Conservation (phyloP, 2,888 invertebrate species). For the Pristionchus fissidentatus region DNA sequence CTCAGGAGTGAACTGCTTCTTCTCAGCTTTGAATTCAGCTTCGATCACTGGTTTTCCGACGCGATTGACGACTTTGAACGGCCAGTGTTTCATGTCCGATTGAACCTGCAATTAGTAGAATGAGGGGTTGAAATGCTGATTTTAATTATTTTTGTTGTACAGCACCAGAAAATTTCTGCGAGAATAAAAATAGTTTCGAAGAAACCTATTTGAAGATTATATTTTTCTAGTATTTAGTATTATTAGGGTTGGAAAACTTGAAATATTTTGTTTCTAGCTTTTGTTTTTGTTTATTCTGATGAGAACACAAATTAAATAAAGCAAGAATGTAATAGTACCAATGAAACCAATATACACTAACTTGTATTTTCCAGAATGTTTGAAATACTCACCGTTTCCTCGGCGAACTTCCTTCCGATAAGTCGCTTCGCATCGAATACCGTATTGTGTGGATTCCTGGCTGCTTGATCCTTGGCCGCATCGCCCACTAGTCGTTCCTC, state of each 20-base stretch:
- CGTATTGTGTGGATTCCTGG: constrained; percentile 77
- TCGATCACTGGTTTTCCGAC: constrained; percentile 76
- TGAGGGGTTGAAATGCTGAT: not conserved
- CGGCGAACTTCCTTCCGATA: constrained; percentile 87
- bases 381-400: constrained; percentile 75
- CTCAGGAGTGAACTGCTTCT: constrained; percentile 42
- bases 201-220: too few species aligned
- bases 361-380: too few species aligned
- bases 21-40: constrained; percentile 84
- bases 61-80: constrained; percentile 70
- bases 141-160: too few species aligned
- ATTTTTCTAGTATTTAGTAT: not conserved
- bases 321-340: not conserved
- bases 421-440: constrained; percentile 83
- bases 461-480: constrained; percentile 78
- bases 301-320: not conserved
- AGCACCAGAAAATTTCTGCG: too few species aligned
- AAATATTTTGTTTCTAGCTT: too few species aligned
- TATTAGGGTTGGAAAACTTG: not conserved
- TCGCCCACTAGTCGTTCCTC: constrained; percentile 78
- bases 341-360: too few species aligned
- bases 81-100: constrained; percentile 74
- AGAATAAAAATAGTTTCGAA: too few species aligned
- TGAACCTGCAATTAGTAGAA: constrained; percentile 56
- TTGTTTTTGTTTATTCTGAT: too few species aligned